A percentile compares a stretch with the other conserved stretches of the same genome.
phyloP scores from a whole-genome alignment of 2,888 invertebrate species.

The Arrhopalites spinosus region DNA sequence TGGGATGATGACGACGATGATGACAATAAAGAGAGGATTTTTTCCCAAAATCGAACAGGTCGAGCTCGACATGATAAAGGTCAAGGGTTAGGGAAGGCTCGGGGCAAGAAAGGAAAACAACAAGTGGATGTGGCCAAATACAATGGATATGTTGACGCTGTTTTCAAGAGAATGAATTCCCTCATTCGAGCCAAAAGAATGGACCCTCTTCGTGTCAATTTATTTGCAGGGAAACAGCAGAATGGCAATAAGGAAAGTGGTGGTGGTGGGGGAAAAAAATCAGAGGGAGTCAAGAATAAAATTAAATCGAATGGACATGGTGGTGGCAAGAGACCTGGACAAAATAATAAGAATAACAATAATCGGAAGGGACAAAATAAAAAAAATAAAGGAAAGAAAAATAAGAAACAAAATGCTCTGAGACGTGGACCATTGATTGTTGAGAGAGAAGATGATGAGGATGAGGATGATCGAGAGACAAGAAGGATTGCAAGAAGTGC shows the following conservation, averaged over 20 bases:
- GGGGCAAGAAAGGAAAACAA: neutral
- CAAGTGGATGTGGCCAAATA: conserved; percentile 37
- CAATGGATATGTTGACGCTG: conserved; percentile 52
- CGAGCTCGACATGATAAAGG: neutral
- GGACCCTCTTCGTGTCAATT: conserved; percentile 54
- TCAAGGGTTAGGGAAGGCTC: neutral
- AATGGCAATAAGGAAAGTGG: conserved; percentile 11
- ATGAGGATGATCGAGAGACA: too few species aligned
- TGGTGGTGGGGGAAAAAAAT: neutral
- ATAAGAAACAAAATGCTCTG: neutral
- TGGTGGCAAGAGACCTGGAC: too few species aligned
- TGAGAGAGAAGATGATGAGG: neutral
- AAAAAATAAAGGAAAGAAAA: neutral
- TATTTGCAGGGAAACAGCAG: conserved; percentile 44
- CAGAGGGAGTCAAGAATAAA: conserved; percentile 24
- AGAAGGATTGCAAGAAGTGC: neutral
- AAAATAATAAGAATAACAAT: conserved; percentile 11
- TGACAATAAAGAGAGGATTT: neutral
- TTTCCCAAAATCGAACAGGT: neutral
- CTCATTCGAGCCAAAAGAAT: conserved; percentile 52
- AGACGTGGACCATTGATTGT: neutral
- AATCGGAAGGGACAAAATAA: conserved; percentile 19
- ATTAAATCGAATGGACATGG: conserved; percentile 16
- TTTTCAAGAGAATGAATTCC: conserved; percentile 51
- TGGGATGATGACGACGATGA: conserved; percentile 9